phyloP scores from a whole-genome alignment of 2,888 invertebrate species.

The Margaritifera margaritifera region DNA sequence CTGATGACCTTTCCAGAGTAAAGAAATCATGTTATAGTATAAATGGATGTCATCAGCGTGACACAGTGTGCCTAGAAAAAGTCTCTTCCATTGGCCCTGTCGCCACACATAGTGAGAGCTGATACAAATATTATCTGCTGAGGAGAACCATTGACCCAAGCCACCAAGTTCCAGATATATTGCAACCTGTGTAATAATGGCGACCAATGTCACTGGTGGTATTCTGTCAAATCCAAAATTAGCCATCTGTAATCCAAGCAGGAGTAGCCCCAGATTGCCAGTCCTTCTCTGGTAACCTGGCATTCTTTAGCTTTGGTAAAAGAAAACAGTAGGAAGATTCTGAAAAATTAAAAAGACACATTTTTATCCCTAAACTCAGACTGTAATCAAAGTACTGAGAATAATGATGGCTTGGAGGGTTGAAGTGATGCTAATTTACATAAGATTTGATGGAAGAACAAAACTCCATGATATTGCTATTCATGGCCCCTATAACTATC shows the following conservation, averaged over 20 bases:
- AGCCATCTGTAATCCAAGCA: constrained; percentile 54
- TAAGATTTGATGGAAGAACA: too few species aligned
- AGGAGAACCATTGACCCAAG: constrained; percentile 47
- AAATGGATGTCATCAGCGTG: constrained; percentile 78
- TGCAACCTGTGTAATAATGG: constrained; percentile 74
- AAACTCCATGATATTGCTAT: too few species aligned
- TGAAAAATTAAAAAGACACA: too few species aligned
- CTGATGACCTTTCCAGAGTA: constrained; percentile 77
- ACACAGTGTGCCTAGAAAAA: constrained; percentile 77
- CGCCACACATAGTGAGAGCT: constrained; percentile 75
- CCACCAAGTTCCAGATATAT: constrained; percentile 71
- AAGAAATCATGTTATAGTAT: constrained; percentile 79
- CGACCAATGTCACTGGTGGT: constrained; percentile 77
- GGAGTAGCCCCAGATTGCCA: constrained; percentile 49
- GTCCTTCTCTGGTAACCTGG: constrained; percentile 14
- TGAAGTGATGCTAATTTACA: too few species aligned
- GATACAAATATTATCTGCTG: constrained; percentile 75
- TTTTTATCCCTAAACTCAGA: too few species aligned
- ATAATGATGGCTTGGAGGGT: too few species aligned
- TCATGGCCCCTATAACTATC: too few species aligned
- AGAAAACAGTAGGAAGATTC: too few species aligned
- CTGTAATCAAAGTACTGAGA: too few species aligned
- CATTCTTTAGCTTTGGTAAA: too few species aligned
- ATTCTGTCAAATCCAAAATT: constrained; percentile 69
- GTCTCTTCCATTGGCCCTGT: constrained; percentile 57